Base-by-base conservation (phyloP, 2,797 vertebrate species). In the Tamandua tetradactyla region DNA sequence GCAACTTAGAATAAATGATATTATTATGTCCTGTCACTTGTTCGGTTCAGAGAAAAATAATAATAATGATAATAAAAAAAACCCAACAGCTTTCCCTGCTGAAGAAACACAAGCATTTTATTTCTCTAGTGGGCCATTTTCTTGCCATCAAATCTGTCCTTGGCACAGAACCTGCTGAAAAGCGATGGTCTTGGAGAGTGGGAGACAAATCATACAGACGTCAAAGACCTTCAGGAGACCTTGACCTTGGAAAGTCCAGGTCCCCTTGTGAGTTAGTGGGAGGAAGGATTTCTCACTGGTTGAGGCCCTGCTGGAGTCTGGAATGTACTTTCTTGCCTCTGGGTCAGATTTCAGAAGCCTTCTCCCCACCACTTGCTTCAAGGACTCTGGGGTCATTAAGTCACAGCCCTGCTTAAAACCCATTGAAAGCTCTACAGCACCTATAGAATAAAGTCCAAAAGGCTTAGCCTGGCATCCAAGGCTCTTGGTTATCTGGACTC, bases 1-100 rank as follows among this genome's bases (percentile, higher is more conserved):
- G 93, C 89, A 96, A 97, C 95, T 98, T 97, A 95, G 95, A 97
- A 96, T 96, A 95, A 97, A 93, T 87, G 97, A 96, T 97, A 98
- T 96, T 98, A 97, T 97, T 97, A 95, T 69, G 91, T 97, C 89
- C 90, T 96, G 92, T 96, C 97, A 96, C 95, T 97, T 97, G 97
- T 98, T 96, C 62, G 27, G 95, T 93, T 97, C 82, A 91, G 95
- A 96, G 94, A 97, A 98, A 96, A 97, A 96, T 66, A 97, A 94
- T 88, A 96, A 95, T 97, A 97, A 96, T 76, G 94, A 97, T 95
- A 96, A 97, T 92, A 96, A 96, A 93, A 55, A 96, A 95, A 86
- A 11, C 52, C 94, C 89, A 93, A 83, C 72, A 90, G 95, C 87
- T 89, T 96, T 96, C 76, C 59, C 44, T 68, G 74, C 74, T 94